Percentiles rank a stretch among this genome's conserved stretches.
Conservation (phyloP, 2,888 invertebrate species). For the Himalopsyche tibetana region DNA sequence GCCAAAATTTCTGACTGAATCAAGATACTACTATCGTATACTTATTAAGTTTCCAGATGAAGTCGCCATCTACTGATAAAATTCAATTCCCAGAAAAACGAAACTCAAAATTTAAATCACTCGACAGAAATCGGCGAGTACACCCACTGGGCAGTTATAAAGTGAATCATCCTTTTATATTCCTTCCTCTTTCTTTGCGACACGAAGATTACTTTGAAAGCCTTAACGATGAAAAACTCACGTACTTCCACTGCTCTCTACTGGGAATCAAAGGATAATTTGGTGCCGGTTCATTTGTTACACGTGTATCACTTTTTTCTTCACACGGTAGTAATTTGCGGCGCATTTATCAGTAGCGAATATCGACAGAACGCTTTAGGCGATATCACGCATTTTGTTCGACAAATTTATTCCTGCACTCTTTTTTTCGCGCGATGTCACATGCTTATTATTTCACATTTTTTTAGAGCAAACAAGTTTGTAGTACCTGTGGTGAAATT, state of each 20-base stretch:
- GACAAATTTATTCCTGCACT: slow-evolving; percentile 11
- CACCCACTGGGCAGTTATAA: background rate
- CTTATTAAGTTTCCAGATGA: background rate
- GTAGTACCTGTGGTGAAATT: too few species aligned
- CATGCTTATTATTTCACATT: background rate
- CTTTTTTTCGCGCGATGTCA: slow-evolving; percentile 11
- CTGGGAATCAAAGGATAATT: slow-evolving; percentile 16
- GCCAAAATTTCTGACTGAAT: background rate
- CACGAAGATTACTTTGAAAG: background rate
- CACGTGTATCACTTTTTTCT: slow-evolving; percentile 17
- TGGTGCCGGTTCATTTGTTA: background rate
- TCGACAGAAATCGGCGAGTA: background rate
- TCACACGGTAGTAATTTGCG: slow-evolving; percentile 30
- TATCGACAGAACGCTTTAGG: background rate
- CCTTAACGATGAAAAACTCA: slow-evolving; percentile 1
- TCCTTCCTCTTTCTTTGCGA: slow-evolving; percentile 13
- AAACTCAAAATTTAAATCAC: background rate
- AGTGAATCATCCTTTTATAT: background rate
- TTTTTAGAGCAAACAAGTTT: too few species aligned
- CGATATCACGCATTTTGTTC: slow-evolving; percentile 30
- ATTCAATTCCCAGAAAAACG: slow-evolving; percentile 2
- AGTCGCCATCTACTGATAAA: background rate
- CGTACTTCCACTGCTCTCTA: background rate
- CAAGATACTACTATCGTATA: background rate
- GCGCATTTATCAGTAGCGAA: slow-evolving; percentile 7